Evolutionary conservation across 2,888 invertebrate genomes (phyloP), one percentile per base, ranked within the genome.

Genomic region (Chymomyza caudatula): DNA sequence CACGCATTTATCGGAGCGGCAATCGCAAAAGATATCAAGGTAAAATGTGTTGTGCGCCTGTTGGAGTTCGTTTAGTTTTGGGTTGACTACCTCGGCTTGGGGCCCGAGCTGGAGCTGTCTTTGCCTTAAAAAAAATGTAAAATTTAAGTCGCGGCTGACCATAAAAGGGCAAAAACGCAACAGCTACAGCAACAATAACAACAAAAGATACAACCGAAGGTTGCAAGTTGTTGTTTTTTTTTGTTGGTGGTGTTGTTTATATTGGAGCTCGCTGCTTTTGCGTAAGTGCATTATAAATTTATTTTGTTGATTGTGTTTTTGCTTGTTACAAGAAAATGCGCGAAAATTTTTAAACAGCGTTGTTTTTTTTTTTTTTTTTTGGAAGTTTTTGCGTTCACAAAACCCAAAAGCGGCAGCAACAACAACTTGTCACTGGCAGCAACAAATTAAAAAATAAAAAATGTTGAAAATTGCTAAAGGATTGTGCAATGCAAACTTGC

Each of bases 21-120:
- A 47, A 47, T 47, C 47, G 47, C 47, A 47, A 47, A 37, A 47
- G 47, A 47, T 47, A 47, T 47, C 47, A 47, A 47, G 47, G 47
- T 47, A 47, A 47, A 17, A 47, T 19, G 47, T 37, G 29, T 37
- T 37, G 8, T 37, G 29, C 29, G 29, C 29, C 29, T 37, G 29
- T 8, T 11, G 3, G 29, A 37, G 29, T 37, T 37, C n/a, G n/a
- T n/a, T n/a, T n/a, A n/a, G n/a, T 37, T 37, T 2, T 37, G 29
- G 29, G 29, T 11, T 37, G 29, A 11, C 11, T 37, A 25, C 25
- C 43, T 43, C 43, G 47, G 47, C n/a, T 17, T 15, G 43, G 4
- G 15, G 17, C 5, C n/a, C 19, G 47, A 11, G 29, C 29, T 37
- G 11, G 37, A 4, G 47, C 17, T 15, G 15, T 6, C 1, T 44